Conservation (phyloP, 2,888 invertebrate species). For the Phalera bucephala region DNA sequence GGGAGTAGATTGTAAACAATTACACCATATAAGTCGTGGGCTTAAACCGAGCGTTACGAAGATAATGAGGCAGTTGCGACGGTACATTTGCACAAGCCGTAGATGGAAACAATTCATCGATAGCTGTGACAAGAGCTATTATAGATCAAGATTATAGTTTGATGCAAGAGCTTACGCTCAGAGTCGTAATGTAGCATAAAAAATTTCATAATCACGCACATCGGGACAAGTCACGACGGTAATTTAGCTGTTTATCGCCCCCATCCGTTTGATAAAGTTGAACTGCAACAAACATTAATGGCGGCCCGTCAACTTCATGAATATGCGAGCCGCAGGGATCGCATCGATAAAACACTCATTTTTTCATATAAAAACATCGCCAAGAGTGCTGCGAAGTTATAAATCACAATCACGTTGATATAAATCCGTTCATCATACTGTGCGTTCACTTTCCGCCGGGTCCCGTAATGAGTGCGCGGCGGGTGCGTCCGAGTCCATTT, state of each 20-base stretch:
- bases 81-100: background rate
- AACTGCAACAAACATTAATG: conserved; percentile 58
- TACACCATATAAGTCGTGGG: too few species aligned
- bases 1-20: too few species aligned
- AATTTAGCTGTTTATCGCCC: conserved; percentile 45
- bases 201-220: conserved; percentile 25
- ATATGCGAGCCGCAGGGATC: conserved; percentile 59
- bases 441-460: conserved; percentile 46
- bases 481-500: conserved; percentile 41
- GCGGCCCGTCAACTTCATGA: conserved; percentile 58
- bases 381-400: conserved; percentile 29
- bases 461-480: conserved; percentile 35
- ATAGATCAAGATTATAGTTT: conserved; percentile 25
- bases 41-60: background rate
- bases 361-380: conserved; percentile 39
- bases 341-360: conserved; percentile 63
- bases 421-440: conserved; percentile 35
- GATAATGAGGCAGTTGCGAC: background rate
- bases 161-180: conserved; percentile 18
- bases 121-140: conserved; percentile 15
- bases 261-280: conserved; percentile 35
- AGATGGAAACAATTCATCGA: conserved; percentile 10
- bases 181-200: conserved; percentile 19
- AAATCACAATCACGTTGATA: conserved; percentile 54
- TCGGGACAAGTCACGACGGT: conserved; percentile 12